A percentile compares a stretch with the other conserved stretches of the same genome.
Evolutionary conservation across 1,140 invertebrate genomes (phyloP).

Genomic region (Glossosoma conforme): DNA sequence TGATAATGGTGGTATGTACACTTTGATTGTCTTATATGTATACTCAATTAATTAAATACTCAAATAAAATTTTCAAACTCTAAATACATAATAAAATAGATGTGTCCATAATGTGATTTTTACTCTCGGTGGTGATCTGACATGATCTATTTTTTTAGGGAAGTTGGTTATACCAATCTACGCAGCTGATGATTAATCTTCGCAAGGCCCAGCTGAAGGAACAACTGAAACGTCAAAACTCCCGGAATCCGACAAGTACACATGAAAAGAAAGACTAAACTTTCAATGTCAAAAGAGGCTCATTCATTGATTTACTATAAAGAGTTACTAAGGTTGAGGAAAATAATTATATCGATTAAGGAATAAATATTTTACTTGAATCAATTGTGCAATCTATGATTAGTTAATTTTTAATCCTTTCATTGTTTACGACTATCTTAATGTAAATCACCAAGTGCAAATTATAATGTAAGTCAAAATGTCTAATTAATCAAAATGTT

Average conservation of each 20-base stretch:
- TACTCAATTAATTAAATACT: no score
- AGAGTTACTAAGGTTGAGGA: not conserved
- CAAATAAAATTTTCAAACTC: no score
- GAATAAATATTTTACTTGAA: not conserved
- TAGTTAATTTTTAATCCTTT: not conserved
- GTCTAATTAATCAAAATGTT: no score
- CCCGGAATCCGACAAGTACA: conserved; percentile 1
- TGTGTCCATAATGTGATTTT: not conserved
- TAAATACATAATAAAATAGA: not conserved
- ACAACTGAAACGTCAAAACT: conserved; percentile 38
- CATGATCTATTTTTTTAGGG: conserved; percentile 53
- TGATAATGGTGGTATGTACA: conserved; percentile 86
- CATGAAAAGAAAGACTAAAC: conserved; percentile 10
- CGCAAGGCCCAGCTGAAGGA: conserved; percentile 72
- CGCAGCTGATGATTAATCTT: conserved; percentile 75
- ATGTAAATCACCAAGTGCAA: conserved; percentile 10
- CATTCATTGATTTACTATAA: not conserved
- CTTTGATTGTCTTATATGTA: conserved; percentile 23
- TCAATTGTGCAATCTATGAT: not conserved
- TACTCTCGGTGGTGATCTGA: not conserved
- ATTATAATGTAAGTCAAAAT: no score
- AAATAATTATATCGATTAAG: not conserved
- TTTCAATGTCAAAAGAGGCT: no score
- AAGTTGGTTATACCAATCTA: conserved; percentile 80
- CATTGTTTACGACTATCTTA: not conserved